Evolutionary conservation across 2,113 vertebrate species (phyloP).

Genomic region (Ariopsis seemanni): DNA sequence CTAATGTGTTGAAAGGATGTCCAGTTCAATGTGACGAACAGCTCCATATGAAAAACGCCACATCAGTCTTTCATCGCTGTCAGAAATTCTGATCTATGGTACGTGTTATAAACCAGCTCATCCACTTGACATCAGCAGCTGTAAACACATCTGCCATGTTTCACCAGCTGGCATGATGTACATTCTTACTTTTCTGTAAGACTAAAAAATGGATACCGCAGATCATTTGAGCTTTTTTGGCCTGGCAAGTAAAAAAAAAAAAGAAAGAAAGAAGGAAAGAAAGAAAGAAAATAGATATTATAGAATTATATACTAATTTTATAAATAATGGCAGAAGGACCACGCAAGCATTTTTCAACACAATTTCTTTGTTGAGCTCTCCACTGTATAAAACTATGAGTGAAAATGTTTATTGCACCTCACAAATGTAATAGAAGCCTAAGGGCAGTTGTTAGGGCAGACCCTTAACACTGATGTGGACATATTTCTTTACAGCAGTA

Average conservation of each 20-base stretch:
- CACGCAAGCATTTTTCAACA: too few relatives aligned
- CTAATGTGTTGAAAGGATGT: not conserved
- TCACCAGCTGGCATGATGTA: not conserved
- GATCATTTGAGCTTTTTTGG: not conserved
- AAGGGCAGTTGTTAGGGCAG: too few relatives aligned
- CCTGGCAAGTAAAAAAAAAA: not conserved
- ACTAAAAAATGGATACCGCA: not conserved
- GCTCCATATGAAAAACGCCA: constrained; percentile 14
- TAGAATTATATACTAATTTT: too few relatives aligned
- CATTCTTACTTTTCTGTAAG: not conserved
- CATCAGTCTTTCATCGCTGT: constrained; percentile 16
- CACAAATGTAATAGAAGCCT: too few relatives aligned
- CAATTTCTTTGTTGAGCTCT: too few relatives aligned
- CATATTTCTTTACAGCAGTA: too few relatives aligned
- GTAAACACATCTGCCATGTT: constrained; percentile 9
- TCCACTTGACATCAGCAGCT: constrained; percentile 3
- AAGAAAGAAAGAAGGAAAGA: too few relatives aligned
- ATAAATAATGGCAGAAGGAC: too few relatives aligned
- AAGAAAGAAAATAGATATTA: too few relatives aligned
- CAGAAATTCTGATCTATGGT: constrained; percentile 23
- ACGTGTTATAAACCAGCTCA: constrained; percentile 11
- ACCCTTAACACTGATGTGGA: too few relatives aligned
- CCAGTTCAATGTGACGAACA: constrained; percentile 6
- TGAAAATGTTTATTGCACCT: too few relatives aligned
- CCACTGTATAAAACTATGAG: too few relatives aligned